A percentile compares a stretch with the other conserved stretches of the same genome.
Evolutionary conservation across 2,113 vertebrate species (phyloP).

Genomic region (Motacilla alba): DNA sequence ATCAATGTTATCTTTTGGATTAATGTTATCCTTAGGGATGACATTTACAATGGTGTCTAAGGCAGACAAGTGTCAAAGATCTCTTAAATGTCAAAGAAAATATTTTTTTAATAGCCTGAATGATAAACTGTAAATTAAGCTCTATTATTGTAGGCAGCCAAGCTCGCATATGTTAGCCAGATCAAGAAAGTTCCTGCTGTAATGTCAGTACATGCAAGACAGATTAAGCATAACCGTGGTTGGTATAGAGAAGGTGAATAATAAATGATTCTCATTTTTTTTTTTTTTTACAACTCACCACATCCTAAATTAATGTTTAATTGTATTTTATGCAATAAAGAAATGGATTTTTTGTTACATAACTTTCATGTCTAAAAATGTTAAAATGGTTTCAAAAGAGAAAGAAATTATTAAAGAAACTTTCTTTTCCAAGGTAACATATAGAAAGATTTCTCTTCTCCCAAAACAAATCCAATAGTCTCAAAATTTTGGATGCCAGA

Average conservation of each 20-base stretch:
- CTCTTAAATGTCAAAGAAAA: neutral
- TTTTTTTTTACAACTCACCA: neutral
- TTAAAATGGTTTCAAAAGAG: neutral
- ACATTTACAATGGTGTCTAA: neutral
- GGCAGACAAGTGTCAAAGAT: neutral
- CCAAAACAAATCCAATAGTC: neutral
- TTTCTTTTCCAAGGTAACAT: neutral
- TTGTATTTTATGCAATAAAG: fast-evolving
- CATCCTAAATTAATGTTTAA: neutral
- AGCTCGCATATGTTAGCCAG: neutral
- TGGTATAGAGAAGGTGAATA: neutral
- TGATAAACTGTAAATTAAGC: neutral
- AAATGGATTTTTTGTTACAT: neutral
- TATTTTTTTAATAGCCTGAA: neutral
- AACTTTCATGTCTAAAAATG: neutral
- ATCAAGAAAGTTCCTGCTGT: neutral
- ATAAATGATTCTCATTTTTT: neutral
- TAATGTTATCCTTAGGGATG: neutral
- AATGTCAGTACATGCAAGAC: neutral
- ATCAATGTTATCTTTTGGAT: neutral
- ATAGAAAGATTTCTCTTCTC: neutral
- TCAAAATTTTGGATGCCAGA: neutral
- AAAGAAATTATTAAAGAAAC: neutral
- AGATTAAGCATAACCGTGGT: neutral
- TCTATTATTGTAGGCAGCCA: neutral